phyloP scores from a whole-genome alignment of 1,140 invertebrate species.

The Cyphomyrmex costatus region DNA sequence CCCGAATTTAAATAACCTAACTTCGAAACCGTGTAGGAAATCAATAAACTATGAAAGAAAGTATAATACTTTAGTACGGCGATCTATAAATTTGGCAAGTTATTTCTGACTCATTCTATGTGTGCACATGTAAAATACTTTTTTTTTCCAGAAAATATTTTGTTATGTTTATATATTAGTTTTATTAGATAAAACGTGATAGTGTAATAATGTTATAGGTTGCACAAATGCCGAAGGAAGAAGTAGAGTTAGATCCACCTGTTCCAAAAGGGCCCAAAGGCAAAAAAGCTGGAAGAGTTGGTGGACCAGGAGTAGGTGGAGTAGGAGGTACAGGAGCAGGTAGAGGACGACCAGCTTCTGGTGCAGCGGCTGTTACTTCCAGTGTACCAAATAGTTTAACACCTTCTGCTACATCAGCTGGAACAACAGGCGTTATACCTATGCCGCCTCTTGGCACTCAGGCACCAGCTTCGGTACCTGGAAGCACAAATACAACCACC shows the following conservation, averaged over 20 bases:
- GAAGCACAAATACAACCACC: slow-evolving; percentile 88
- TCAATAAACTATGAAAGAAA: no score
- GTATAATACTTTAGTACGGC: no score
- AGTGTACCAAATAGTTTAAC: slow-evolving; percentile 85
- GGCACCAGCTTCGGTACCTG: slow-evolving; percentile 87
- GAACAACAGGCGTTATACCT: slow-evolving; percentile 83
- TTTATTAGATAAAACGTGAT: background rate
- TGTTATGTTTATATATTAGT: background rate
- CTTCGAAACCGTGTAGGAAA: no score
- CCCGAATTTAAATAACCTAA: no score
- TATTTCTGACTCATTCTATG: no score
- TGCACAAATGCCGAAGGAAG: slow-evolving; percentile 97
- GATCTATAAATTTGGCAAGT: no score
- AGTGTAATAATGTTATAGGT: slow-evolving; percentile 88
- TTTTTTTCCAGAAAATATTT: no score
- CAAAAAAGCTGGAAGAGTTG: slow-evolving; percentile 87
- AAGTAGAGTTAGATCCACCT: slow-evolving; percentile 93
- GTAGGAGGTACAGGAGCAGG: slow-evolving; percentile 81
- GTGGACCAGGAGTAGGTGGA: slow-evolving; percentile 74
- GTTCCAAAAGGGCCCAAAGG: slow-evolving; percentile 90
- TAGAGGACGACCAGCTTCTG: slow-evolving; percentile 83
- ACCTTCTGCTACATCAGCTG: slow-evolving; percentile 82
- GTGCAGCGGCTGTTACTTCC: slow-evolving; percentile 83
- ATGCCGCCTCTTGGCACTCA: slow-evolving; percentile 87
- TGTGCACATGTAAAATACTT: no score